phyloP scores from a whole-genome alignment of 2,888 invertebrate genomes.

The Pharmacophagus antenor region DNA sequence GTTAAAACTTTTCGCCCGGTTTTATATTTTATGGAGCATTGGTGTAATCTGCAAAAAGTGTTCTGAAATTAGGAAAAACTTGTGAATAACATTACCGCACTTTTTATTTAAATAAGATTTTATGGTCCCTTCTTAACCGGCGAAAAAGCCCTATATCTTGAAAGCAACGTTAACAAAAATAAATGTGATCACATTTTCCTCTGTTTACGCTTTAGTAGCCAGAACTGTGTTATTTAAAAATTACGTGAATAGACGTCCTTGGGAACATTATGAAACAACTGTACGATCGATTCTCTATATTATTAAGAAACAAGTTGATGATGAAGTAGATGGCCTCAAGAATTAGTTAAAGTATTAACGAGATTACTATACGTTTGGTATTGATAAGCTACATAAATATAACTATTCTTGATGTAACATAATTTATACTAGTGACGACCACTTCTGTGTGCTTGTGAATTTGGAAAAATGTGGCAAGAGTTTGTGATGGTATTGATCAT shows the following conservation, averaged over 20 bases:
- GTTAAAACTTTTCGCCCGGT: too few species aligned
- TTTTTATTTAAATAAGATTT: constrained; percentile 1
- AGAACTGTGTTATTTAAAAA: neutral
- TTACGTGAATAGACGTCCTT: neutral
- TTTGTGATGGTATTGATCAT: too few species aligned
- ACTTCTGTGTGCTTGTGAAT: too few species aligned
- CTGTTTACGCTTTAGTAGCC: neutral
- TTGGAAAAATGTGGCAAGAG: too few species aligned
- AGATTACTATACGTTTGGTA: too few species aligned
- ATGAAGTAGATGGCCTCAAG: too few species aligned
- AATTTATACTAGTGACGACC: too few species aligned
- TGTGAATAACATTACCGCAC: neutral
- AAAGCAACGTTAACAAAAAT: neutral
- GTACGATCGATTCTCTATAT: too few species aligned
- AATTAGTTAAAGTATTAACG: too few species aligned
- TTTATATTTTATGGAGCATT: neutral
- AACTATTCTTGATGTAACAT: too few species aligned
- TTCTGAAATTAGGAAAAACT: neutral
- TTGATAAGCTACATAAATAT: too few species aligned
- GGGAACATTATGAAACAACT: neutral
- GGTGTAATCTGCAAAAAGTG: neutral
- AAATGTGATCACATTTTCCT: neutral
- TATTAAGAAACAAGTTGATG: too few species aligned
- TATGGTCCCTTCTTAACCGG: neutral
- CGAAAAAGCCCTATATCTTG: neutral